phyloP scores from a whole-genome alignment of 92 coral and sea anemone genomes.

The Phenganax stokvisi region DNA sequence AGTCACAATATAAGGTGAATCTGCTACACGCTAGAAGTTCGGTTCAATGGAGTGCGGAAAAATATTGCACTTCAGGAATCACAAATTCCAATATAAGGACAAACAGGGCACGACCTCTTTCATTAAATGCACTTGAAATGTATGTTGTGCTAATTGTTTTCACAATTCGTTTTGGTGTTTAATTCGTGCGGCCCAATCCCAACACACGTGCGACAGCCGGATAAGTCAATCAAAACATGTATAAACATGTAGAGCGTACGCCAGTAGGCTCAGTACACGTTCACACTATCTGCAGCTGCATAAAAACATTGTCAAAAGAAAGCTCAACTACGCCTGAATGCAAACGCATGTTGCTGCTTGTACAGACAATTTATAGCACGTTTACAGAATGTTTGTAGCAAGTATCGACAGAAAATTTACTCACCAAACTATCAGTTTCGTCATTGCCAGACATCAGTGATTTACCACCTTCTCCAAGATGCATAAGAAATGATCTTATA shows the following conservation, averaged over 20 bases:
- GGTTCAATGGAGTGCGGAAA: background rate
- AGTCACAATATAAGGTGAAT: background rate
- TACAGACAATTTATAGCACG: background rate
- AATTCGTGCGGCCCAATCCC: background rate
- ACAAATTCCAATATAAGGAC: background rate
- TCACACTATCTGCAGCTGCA: no score
- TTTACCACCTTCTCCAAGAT: constrained; percentile 90
- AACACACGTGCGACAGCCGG: background rate
- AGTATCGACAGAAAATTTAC: constrained; percentile 24
- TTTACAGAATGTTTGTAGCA: background rate
- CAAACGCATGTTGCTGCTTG: no score
- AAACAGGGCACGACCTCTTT: background rate
- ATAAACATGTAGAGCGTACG: no score
- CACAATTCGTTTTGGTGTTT: constrained; percentile 35
- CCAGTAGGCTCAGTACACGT: no score
- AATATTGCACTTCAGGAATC: no score
- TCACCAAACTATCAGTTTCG: constrained; percentile 88
- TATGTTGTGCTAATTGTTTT: constrained; percentile 23
- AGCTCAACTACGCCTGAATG: no score
- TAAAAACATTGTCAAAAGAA: no score
- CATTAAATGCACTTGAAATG: constrained; percentile 19
- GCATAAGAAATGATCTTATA: constrained; percentile 77
- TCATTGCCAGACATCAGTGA: constrained; percentile 84
- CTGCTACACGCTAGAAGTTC: background rate
- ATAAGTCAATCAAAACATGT: background rate